Evolutionary conservation across 2,113 vertebrate species (phyloP).

Genomic region (Sclerurus mexicanus): DNA sequence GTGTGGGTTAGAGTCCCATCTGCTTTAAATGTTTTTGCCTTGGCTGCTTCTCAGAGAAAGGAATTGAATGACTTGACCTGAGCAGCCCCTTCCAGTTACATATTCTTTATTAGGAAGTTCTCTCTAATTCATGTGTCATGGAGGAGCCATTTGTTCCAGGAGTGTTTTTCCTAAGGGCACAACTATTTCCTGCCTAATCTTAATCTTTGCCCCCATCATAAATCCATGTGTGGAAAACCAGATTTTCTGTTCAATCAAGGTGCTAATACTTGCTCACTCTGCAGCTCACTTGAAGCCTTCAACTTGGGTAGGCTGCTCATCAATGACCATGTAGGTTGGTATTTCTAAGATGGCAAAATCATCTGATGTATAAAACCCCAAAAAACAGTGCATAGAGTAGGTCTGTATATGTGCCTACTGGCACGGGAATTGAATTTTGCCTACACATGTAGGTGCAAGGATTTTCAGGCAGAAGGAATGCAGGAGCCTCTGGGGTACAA

Average conservation of each 20-base stretch:
- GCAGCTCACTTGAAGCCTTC: not conserved
- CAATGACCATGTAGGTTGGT: not conserved
- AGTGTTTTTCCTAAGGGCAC: not conserved
- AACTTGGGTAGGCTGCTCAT: not conserved
- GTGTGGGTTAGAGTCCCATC: not conserved
- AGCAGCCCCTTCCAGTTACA: not conserved
- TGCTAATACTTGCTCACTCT: not conserved
- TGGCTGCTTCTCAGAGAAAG: not conserved
- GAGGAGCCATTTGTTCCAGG: not conserved
- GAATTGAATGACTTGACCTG: not conserved
- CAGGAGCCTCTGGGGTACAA: conserved; percentile 24
- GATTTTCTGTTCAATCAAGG: not conserved
- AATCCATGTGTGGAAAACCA: not conserved
- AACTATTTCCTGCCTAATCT: not conserved
- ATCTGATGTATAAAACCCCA: not conserved
- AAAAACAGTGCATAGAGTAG: not conserved
- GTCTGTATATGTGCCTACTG: not conserved
- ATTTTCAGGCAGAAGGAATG: conserved; percentile 24
- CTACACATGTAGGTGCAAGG: not conserved
- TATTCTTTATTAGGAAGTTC: not conserved
- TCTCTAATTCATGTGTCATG: not conserved
- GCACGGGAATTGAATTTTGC: not conserved
- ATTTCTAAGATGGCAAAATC: not conserved
- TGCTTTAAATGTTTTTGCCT: not conserved
- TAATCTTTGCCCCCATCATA: not conserved